A percentile compares a stretch with the other conserved stretches of the same genome.
Conservation (phyloP, 2,888 invertebrate species). For the Leucophenga maculata region DNA sequence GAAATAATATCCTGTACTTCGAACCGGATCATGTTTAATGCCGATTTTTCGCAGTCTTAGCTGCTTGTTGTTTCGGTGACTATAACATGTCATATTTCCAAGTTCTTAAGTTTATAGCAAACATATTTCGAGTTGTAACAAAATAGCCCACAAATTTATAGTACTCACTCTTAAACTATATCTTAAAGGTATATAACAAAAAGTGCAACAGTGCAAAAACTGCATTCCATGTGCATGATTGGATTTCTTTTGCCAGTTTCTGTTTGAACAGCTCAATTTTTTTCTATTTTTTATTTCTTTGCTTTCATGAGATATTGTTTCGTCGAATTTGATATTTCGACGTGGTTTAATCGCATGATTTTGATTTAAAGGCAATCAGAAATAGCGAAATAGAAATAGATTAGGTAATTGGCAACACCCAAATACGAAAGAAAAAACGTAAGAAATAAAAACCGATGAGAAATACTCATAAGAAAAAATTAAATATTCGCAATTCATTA, state of each 20-base stretch:
- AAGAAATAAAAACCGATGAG: not conserved
- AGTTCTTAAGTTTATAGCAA: too few species aligned
- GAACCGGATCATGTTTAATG: too few species aligned
- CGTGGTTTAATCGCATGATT: not conserved
- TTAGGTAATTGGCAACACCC: conserved; percentile 21
- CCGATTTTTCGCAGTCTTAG: too few species aligned
- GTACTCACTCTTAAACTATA: too few species aligned
- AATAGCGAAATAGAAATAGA: not conserved
- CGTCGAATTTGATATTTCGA: not conserved
- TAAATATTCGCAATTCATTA: conserved; percentile 8
- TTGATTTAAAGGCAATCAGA: too few species aligned
- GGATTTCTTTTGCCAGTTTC: conserved; percentile 27
- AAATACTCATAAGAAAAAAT: not conserved
- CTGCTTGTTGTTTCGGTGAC: too few species aligned
- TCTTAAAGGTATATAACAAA: conserved; percentile 29
- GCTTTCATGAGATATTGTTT: not conserved
- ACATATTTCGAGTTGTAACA: too few species aligned
- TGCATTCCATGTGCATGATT: conserved; percentile 55
- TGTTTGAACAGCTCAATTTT: conserved; percentile 27
- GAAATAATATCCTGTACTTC: too few species aligned
- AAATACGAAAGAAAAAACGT: conserved; percentile 3
- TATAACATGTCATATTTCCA: too few species aligned
- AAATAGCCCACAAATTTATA: too few species aligned
- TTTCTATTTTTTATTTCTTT: conserved; percentile 27
- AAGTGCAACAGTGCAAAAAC: conserved; percentile 40